phyloP scores from a whole-genome alignment of 2,888 invertebrate genomes.

The Acanthacorydalis orientalis region DNA sequence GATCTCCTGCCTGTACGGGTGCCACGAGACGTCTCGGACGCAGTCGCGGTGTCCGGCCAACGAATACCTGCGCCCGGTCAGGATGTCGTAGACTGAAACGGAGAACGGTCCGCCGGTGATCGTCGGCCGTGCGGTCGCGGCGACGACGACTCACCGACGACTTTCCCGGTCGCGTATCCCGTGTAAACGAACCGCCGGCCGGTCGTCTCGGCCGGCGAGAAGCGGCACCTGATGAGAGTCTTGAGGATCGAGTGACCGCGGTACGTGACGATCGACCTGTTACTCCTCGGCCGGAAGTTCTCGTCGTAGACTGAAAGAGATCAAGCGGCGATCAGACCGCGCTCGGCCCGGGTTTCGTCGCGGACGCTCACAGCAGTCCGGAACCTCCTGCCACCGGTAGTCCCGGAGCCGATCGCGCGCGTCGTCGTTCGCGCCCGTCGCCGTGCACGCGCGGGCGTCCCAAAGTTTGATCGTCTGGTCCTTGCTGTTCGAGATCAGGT shows the following conservation, averaged over 20 bases:
- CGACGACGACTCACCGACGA: slow-evolving; percentile 42
- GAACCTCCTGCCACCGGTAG: slow-evolving; percentile 69
- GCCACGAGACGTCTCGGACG: slow-evolving; percentile 73
- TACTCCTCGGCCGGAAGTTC: slow-evolving; percentile 52
- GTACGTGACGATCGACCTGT: slow-evolving; percentile 72
- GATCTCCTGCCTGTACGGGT: slow-evolving; percentile 61
- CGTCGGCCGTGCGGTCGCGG: no score
- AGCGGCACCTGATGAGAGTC: slow-evolving; percentile 63
- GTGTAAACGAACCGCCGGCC: slow-evolving; percentile 72
- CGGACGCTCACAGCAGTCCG: slow-evolving; percentile 43
- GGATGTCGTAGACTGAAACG: slow-evolving; percentile 60
- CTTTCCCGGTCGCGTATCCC: slow-evolving; percentile 61
- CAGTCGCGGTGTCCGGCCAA: slow-evolving; percentile 51
- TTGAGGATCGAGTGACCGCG: slow-evolving; percentile 67
- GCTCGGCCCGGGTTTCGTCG: background rate
- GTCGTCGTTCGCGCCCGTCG: slow-evolving; percentile 28
- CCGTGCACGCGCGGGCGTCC: slow-evolving; percentile 58
- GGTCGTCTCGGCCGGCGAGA: slow-evolving; percentile 62
- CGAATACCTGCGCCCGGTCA: slow-evolving; percentile 54
- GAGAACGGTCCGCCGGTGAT: no score
- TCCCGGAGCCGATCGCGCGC: slow-evolving; percentile 53
- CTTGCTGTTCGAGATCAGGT: slow-evolving; percentile 69
- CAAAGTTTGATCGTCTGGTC: slow-evolving; percentile 79
- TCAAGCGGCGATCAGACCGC: background rate
- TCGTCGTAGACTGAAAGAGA: slow-evolving; percentile 32